Evolutionary conservation across 1,140 invertebrate genomes (phyloP), one percentile per base, ranked within the genome.

Genomic region (Ridgeia piscesae): DNA sequence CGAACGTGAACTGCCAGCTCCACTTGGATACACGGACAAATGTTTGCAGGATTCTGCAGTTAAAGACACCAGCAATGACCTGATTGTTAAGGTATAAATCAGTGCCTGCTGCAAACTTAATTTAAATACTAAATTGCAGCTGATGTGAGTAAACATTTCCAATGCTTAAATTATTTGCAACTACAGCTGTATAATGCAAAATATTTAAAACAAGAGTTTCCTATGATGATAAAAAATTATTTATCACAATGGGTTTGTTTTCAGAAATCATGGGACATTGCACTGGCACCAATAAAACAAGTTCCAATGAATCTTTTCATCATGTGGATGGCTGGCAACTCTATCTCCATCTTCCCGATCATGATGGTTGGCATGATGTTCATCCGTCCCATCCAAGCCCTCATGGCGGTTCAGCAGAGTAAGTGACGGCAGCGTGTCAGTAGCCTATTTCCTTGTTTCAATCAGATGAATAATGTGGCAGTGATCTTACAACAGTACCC

Each of bases 351-450:
- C 94, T 99, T 99, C 95, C 99, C 99, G 1, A 99, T 99, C n/a
- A 99, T 99, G 99, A 99, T 99, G 99, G 98, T 99, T 33, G 98
- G 98, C 77, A 99, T 99, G 99, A 97, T 99, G 95, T 98, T 99
- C 93, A 98, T 99, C 93, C 96, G 98, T 94, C 99, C 99, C 31
- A 97, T 99, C 2, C 99, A 99, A 96, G 98, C 99, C 14, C 96
- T 99, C 33, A 98, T 99, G 95, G 97, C 98, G 1, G 97, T 98
- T 92, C 98, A 98, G 95, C 97, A 97, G 93, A 98, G 97, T 97
- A 96, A 96, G 91, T 92, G 34, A 34, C 21, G 34, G 17, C 58
- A 77, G 42, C 42, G 11, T 4, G 42, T 42, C 42, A 42, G 11
- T 42, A 42, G 42, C 42, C 42, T 42, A 42, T 11, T 42, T 42